Base-by-base conservation (phyloP, 2,888 invertebrate species). In the Meteorus cinctellus region DNA sequence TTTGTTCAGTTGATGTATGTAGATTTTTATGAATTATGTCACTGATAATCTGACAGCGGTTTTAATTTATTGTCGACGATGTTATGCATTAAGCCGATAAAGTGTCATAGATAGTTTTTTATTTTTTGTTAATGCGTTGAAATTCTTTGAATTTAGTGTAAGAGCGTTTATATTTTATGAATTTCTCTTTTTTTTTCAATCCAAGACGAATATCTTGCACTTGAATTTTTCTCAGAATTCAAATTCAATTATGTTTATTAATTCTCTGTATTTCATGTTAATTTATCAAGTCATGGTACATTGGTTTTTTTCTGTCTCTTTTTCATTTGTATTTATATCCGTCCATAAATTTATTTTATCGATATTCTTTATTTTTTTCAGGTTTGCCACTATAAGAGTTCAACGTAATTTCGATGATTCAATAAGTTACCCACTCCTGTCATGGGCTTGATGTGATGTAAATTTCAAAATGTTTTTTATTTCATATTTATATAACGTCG, bases 291-390 rank as follows among this genome's bases (percentile, higher is more conserved):
- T 24, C 55, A 5, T 55, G 6, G 4, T 48, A n/a, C 4, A 48
- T 48, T 16, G 14, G 12, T 62, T 19, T 19, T 59, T 24, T 19
- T 27, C n/a, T 62, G 14, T 41, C 12, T 41, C 2, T 12, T 10
- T 12, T 1, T 12, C 41, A 41, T 41, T 41, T 12, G 2, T 41
- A 34, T 34, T 6, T 34, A 12, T 41, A 34, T 31, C 31, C 10
- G 63, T 59, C 62, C 41, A 72, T 68, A 68, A 45, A 48, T 74
- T 19, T 12, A 45, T 31, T 76, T 34, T 72, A 67, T 67, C 48
- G 24, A 51, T 60, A 63, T 65, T 70, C 14, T 51, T 62, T 63
- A 45, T 62, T 45, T 74, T 6, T 34, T 4, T 34, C n/a, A 19
- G 24, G n/a, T 34, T 51, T 65, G 48, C 51, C 70, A 34, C 55